Evolutionary conservation across 2,113 vertebrate species (phyloP).

Genomic region (Phoxinus phoxinus): DNA sequence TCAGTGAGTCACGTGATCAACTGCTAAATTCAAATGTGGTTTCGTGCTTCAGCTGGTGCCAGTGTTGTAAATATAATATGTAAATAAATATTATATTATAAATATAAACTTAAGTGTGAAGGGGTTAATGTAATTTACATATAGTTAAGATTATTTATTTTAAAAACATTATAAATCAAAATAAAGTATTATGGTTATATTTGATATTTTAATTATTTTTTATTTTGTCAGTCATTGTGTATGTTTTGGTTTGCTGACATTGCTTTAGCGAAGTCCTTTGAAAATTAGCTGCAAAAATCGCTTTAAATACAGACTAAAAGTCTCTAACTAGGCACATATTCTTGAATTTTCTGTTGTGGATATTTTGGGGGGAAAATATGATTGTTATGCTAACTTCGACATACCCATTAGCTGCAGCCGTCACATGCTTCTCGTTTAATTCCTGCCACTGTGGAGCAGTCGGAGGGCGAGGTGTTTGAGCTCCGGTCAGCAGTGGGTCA

Average conservation of each 20-base stretch:
- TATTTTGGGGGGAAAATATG: neutral
- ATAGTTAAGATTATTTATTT: too few species aligned
- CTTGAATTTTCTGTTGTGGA: neutral
- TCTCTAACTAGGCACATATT: neutral
- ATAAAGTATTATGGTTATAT: too few species aligned
- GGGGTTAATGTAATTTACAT: too few species aligned
- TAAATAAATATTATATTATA: too few species aligned
- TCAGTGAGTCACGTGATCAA: too few species aligned
- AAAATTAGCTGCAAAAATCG: neutral
- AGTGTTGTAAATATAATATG: too few species aligned
- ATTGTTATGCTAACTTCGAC: neutral
- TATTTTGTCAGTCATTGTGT: neutral
- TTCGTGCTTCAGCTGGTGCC: too few species aligned
- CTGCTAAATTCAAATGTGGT: too few species aligned
- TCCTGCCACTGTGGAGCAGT: neutral
- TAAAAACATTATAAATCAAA: too few species aligned
- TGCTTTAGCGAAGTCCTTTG: neutral
- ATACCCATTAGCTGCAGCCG: neutral
- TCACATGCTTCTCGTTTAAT: neutral
- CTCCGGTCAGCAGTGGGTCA: conserved; percentile 38
- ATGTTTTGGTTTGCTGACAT: neutral
- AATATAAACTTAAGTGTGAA: too few species aligned
- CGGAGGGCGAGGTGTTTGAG: neutral
- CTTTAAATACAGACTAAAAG: neutral
- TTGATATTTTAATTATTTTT: neutral